Conservation (phyloP, 2,797 vertebrate species). For the Simalia tracyae region DNA sequence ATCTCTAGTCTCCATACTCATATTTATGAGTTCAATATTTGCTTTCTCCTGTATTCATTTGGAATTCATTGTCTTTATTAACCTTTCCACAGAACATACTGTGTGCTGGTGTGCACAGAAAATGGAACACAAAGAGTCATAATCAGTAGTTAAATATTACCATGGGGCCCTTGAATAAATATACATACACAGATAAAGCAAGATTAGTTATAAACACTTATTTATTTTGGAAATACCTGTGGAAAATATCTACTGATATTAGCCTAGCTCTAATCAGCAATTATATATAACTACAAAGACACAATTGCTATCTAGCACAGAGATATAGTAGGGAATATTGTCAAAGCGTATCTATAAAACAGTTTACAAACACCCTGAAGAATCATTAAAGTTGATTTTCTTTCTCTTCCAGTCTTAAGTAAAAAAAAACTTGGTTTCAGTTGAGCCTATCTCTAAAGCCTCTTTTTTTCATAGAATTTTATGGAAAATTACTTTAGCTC, state of each 20-base stretch:
- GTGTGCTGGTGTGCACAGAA: not conserved
- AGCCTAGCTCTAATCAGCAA: constrained; percentile 20
- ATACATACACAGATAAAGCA: constrained; percentile 6
- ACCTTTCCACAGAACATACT: constrained; percentile 25
- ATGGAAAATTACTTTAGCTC: not conserved
- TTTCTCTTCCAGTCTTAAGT: not conserved
- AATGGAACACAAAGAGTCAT: constrained; percentile 8
- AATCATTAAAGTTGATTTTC: constrained; percentile 20
- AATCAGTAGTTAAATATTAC: constrained; percentile 23
- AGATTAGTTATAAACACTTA: constrained; percentile 38
- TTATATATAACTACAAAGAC: not conserved
- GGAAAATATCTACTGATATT: constrained; percentile 36
- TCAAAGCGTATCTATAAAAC: not conserved
- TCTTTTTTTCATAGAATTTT: not conserved
- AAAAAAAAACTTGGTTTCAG: constrained; percentile 4
- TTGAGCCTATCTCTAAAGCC: not conserved
- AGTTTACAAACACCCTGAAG: constrained; percentile 22
- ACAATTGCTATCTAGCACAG: constrained; percentile 29
- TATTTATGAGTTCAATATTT: constrained; percentile 38
- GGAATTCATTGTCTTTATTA: constrained; percentile 41
- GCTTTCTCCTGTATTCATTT: constrained; percentile 28
- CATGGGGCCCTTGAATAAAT: constrained; percentile 28
- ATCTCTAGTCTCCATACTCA: constrained; percentile 16
- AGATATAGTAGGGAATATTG: not conserved
- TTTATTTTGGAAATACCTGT: constrained; percentile 35